Evolutionary conservation across 2,888 invertebrate species (phyloP), one percentile per base, ranked within the genome.

Genomic region (Pyralis farinalis): DNA sequence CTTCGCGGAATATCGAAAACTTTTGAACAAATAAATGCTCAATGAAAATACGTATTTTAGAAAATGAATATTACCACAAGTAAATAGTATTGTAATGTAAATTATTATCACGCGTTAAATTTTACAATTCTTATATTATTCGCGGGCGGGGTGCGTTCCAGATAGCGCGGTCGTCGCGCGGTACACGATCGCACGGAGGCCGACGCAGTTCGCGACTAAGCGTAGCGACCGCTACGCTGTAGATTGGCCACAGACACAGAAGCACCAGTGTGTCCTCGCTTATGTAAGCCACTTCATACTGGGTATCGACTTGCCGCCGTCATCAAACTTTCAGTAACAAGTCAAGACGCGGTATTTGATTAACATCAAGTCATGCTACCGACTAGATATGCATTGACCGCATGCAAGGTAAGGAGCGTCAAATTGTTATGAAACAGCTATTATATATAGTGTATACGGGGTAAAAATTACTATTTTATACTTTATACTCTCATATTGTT

Each of bases 171-270:
- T 41, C 42, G 12, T 5, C 54, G 50, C 53, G 54, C 45, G 9
- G 39, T 35, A 33, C 48, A 71, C 82, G 77, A 59, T 69, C 78
- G 69, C 61, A 53, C 69, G 51, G 66, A 45, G 50, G 55, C 76
- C 69, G 66, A 60, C 64, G 63, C 71, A 53, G 63, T 68, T 55
- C 70, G 67, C 76, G 71, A 84, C 84, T 84, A 80, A 58, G 70
- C 63, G 62, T 60, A 53, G 55, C 16, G 4, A 2, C 58, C 52
- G 53, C 51, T 51, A 44, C 46, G 25, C 32, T 25, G 28, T 40
- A 38, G 46, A 41, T 55, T 49, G 44, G 44, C 49, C 46, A 39
- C 50, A 44, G 49, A 36, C 47, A 37, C 42, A 43, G 35, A 41
- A 53, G 45, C 48, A 34, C 34, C 39, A 16, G 16, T 16, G 40